phyloP scores from a whole-genome alignment of 2,113 vertebrate genomes.

The Bagarius yarrelli region DNA sequence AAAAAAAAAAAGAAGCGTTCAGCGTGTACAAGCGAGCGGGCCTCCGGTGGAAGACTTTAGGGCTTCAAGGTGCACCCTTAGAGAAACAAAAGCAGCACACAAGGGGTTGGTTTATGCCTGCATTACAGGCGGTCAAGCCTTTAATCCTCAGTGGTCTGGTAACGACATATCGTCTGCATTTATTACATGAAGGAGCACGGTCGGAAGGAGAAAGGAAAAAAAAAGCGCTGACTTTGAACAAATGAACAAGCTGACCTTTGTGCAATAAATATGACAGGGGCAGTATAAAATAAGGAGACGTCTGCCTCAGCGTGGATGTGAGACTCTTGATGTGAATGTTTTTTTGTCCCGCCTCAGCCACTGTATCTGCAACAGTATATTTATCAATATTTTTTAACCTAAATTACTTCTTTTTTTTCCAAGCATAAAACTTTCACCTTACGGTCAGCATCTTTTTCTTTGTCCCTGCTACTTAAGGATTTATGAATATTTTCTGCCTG shows the following conservation, averaged over 20 bases:
- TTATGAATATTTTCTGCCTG: constrained; percentile 90
- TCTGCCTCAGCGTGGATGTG: constrained; percentile 84
- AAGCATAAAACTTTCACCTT: constrained; percentile 39
- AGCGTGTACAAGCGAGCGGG: constrained; percentile 44
- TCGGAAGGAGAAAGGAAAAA: constrained; percentile 43
- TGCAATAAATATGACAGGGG: constrained; percentile 89
- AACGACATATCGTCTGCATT: constrained; percentile 79
- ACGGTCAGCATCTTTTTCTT: constrained; percentile 93
- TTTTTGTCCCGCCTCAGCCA: not conserved
- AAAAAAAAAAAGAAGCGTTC: constrained; percentile 53
- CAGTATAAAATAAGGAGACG: constrained; percentile 84
- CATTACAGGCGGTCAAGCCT: constrained; percentile 77
- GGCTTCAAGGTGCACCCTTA: constrained; percentile 65
- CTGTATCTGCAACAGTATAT: not conserved
- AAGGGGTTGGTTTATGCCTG: constrained; percentile 72
- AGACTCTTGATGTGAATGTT: constrained; percentile 3
- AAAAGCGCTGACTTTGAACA: constrained; percentile 82
- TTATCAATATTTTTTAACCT: not conserved
- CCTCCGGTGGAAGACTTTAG: constrained; percentile 61
- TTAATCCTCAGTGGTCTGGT: constrained; percentile 77
- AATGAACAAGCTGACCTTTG: constrained; percentile 84
- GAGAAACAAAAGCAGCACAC: constrained; percentile 73
- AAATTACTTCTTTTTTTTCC: not conserved
- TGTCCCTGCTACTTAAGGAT: constrained; percentile 96
- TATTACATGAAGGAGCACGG: constrained; percentile 71